Percentiles rank a stretch among this genome's conserved stretches.
phyloP scores from a whole-genome alignment of 2,113 vertebrate species.

The Nothobranchius kuhntae region DNA sequence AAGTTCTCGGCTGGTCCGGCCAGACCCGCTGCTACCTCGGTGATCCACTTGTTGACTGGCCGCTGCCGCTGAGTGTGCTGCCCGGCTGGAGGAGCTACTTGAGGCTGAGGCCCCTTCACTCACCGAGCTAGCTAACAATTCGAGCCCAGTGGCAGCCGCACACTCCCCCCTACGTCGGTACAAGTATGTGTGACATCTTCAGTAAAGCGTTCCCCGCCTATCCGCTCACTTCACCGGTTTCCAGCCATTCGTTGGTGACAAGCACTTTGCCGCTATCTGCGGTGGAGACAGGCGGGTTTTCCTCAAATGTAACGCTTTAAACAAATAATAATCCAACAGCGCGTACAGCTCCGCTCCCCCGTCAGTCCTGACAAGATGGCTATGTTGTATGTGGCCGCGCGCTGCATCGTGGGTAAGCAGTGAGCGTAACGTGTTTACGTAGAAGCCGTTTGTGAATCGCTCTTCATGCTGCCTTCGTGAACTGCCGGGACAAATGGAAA shows the following conservation, averaged over 20 bases:
- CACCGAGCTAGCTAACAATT: slow-evolving; percentile 71
- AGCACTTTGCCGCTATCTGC: not conserved
- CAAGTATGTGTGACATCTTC: slow-evolving; percentile 81
- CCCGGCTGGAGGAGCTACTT: slow-evolving; percentile 69
- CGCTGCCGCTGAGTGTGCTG: slow-evolving; percentile 61
- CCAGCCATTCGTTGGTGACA: slow-evolving; percentile 14
- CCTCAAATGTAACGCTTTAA: slow-evolving; percentile 19
- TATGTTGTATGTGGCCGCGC: slow-evolving; percentile 72
- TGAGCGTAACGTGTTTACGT: slow-evolving; percentile 50
- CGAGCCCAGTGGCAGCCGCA: slow-evolving; percentile 60
- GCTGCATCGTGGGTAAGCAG: slow-evolving; percentile 70
- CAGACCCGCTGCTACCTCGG: too few relatives aligned
- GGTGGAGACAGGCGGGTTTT: not conserved
- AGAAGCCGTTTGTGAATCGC: slow-evolving; percentile 45
- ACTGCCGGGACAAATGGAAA: slow-evolving; percentile 1
- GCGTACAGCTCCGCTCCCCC: slow-evolving; percentile 55
- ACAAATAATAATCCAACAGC: slow-evolving; percentile 42
- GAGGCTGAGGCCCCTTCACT: slow-evolving; percentile 74
- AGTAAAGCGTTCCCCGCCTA: not conserved
- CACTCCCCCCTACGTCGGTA: slow-evolving; percentile 84
- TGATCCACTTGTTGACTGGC: slow-evolving; percentile 50
- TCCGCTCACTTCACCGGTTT: slow-evolving; percentile 7
- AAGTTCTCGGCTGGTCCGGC: too few relatives aligned
- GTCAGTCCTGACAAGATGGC: slow-evolving; percentile 72
- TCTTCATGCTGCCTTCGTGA: slow-evolving; percentile 32